Evolutionary conservation across 53 echinoderm and acorn worm genomes (phyloP), one percentile per base, ranked within the genome.

Genomic region (Patiria pectinifera): DNA sequence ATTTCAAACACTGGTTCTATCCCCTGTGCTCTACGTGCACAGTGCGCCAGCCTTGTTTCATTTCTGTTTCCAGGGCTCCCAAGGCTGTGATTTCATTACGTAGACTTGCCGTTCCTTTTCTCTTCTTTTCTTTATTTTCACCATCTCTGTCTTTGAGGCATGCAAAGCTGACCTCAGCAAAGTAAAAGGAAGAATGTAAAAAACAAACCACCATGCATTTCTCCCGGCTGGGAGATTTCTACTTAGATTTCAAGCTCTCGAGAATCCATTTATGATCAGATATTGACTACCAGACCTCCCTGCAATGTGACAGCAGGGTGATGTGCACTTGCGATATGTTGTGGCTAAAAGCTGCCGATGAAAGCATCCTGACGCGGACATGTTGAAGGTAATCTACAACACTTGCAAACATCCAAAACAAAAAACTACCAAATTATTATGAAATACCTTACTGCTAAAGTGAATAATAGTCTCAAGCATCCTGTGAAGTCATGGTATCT

Each of bases 81-180:
- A 66, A 44, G 66, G 61, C 23, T 90, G 90, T 90, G 90, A 90
- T 90, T 90, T 90, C 90, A 90, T 90, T 90, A 90, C 74, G n/a
- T 12, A 25, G 63, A 59, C 66, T 66, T 69, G 63, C 74, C 49
- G 44, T 60, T 43, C 24, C 70, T 69, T 46, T 70, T 46, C 66
- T 22, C 53, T 6, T 46, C 35, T 48, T 49, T 69, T 62, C 44
- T 13, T 85, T 87, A n/a, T 45, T 63, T n/a, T 15, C 47, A 45
- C 23, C 12, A 35, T 12, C 45, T 89, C 79, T 79, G 78, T 89
- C 80, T 89, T 80, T 22, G 79, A 89, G 80, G 89, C 89, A 89
- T 80, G 49, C 80, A 89, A 80, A 23, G 19, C 63, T 35, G 12
- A 25, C 48, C 76, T 74, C 74, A 18, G 87, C 26, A n/a, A 22